Evolutionary conservation across 2,888 invertebrate genomes (phyloP), one percentile per base, ranked within the genome.

Genomic region (Agrotis clavis): DNA sequence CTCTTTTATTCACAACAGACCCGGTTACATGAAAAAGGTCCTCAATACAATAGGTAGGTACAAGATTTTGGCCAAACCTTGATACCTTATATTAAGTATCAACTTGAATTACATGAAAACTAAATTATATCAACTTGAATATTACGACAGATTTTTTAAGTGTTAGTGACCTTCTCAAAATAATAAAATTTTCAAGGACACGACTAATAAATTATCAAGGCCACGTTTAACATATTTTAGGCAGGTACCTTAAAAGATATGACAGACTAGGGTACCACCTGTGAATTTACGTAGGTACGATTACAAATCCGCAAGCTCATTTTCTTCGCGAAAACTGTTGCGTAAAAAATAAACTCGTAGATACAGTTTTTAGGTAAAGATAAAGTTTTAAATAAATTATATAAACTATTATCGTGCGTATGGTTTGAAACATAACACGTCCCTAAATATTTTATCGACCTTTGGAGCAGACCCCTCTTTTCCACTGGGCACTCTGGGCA

Each of bases 391-490:
- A 13, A 59, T 19, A 9, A 51, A 59, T 59, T 45, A 14, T n/a
- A n/a, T n/a, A 16, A 51, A 18, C 16, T 51, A 14, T 13, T 2
- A 47, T 14, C 7, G 2, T 1, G 30, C 30, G 3, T n/a, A 18
- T 13, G 41, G 48, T 35, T 53, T 67, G 6, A 25, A 48, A 48
- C 9, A 53, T 45, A 59, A 18, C 41, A 60, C 48, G 41, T 30
- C 68, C 53, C 35, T 14, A n/a, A 71, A 30, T 65, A 71, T 65
- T 76, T 45, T 63, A 78, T 67, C 53, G 50, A 67, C 72, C 53
- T 35, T 48, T 47, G 6, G 5, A 64, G 7, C n/a, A n/a, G n/a
- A n/a, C n/a, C n/a, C n/a, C n/a, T n/a, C n/a, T n/a, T n/a, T n/a
- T n/a, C n/a, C n/a, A n/a, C n/a, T n/a, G n/a, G n/a, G n/a, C n/a